Evolutionary conservation across 2,113 vertebrate species (phyloP), one percentile per base, ranked within the genome.

Genomic region (Paracanthobrama guichenoti): DNA sequence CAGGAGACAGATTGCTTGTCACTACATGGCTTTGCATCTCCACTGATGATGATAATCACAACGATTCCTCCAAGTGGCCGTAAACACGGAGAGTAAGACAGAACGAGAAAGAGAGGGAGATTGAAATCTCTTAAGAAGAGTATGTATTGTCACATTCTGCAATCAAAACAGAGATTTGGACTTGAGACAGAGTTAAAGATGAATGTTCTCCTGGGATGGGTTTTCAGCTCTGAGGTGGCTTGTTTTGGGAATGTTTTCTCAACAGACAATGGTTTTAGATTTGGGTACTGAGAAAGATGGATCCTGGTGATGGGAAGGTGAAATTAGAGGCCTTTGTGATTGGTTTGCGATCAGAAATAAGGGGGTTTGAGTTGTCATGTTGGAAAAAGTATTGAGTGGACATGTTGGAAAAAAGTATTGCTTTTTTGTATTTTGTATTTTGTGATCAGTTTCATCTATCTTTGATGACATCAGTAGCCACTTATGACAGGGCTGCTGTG

Each of bases 11-110:
- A 93, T 93, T 92, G 93, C 92, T 93, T 90, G 92, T 93, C 91
- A 91, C 90, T 89, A 87, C 91, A 87, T 87, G 92, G 93, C 93
- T 93, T 93, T 94, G 81, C 84, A 85, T 87, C 88, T 90, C 88
- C 44, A 24, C 91, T 93, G 93, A 92, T 93, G 92, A 92, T 82
- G 90, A 90, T 93, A 92, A 94, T 93, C 92, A 94, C 92, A 92
- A 93, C 90, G 91, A 93, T 93, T 93, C 87, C 84, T 87, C 88
- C 89, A 90, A 93, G 92, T 92, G 93, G 89, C 86, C 20, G 90
- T 85, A 88, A 92, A 90, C 90, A 90, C 88, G 83, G 90, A 66
- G 50, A 26, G 86, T 81, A 20, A 83, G 59, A 85, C 82, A 76
- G 69, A 72, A 81, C 48, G 80, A 77, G 64, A 59, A 85, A 55